Percentiles rank a stretch among this genome's conserved stretches.
These are phyloP conservation scores for Nestor notabilis DNA, from an alignment of 2,113 vertebrate genomes.

Conservation along the genomic window DNA sequence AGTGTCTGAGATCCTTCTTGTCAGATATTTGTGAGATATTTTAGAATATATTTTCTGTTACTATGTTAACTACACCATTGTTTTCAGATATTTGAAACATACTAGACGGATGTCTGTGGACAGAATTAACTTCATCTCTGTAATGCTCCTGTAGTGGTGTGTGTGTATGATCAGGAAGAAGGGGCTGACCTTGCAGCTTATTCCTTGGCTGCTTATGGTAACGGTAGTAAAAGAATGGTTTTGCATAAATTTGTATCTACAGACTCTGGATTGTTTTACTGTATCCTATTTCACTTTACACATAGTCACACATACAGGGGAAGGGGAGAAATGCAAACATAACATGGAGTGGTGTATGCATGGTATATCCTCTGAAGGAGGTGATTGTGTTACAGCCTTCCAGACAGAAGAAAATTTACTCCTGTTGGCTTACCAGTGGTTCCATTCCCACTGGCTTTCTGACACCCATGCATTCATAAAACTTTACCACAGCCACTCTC, in stretches of 20 bases:
- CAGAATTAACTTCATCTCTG: neutral
- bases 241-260: neutral
- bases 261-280: neutral
- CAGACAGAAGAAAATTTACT: neutral
- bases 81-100: neutral
- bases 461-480: neutral
- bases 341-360: neutral
- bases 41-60: neutral
- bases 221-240: neutral
- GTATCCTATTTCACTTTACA: neutral
- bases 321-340: neutral
- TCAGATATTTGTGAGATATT: neutral
- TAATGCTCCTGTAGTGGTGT: neutral
- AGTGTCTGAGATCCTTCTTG: neutral
- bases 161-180: neutral
- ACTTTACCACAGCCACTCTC: neutral
- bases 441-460: neutral
- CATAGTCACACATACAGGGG: neutral
- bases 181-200: neutral
- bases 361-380: neutral
- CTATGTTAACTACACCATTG: neutral
- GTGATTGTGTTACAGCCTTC: neutral
- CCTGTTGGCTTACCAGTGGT: neutral
- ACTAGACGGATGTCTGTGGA: neutral
- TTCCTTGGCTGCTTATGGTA: neutral